Evolutionary conservation across 2,113 vertebrate genomes (phyloP).

Genomic region (Gracilinanus agilis): DNA sequence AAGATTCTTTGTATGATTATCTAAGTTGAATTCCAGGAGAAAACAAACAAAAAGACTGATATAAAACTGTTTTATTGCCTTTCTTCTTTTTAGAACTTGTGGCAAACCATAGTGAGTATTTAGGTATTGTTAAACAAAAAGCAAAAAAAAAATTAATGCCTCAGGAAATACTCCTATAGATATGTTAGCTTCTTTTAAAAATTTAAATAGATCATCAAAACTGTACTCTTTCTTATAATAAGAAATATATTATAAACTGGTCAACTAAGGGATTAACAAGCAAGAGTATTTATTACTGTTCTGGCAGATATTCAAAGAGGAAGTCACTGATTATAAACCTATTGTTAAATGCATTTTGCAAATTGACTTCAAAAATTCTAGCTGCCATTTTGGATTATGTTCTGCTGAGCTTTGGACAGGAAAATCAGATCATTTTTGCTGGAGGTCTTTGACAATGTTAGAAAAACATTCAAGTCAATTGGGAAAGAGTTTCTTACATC

Average conservation of each 20-base stretch:
- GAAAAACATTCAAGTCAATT: slow-evolving; percentile 39
- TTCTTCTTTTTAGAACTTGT: slow-evolving; percentile 37
- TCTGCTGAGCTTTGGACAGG: slow-evolving; percentile 30
- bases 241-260: not conserved
- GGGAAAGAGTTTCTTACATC: slow-evolving; percentile 23
- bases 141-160: slow-evolving; percentile 46
- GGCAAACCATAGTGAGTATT: not conserved
- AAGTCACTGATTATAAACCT: slow-evolving; percentile 24
- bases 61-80: not conserved
- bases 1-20: slow-evolving; percentile 35
- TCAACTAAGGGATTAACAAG: slow-evolving; percentile 47
- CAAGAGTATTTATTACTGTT: slow-evolving; percentile 41
- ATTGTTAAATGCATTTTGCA: slow-evolving; percentile 63
- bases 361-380: slow-evolving; percentile 47
- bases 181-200: not conserved
- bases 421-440: slow-evolving; percentile 59
- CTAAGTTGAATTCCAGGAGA: slow-evolving; percentile 28
- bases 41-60: not conserved
- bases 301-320: slow-evolving; percentile 40
- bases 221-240: slow-evolving; percentile 40
- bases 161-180: not conserved
- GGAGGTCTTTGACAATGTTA: slow-evolving; percentile 54
- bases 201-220: slow-evolving; percentile 13
- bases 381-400: slow-evolving; percentile 42
- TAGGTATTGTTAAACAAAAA: not conserved